Base-by-base conservation (phyloP, 2,113 vertebrate species). In the Cynoglossus semilaevis region DNA sequence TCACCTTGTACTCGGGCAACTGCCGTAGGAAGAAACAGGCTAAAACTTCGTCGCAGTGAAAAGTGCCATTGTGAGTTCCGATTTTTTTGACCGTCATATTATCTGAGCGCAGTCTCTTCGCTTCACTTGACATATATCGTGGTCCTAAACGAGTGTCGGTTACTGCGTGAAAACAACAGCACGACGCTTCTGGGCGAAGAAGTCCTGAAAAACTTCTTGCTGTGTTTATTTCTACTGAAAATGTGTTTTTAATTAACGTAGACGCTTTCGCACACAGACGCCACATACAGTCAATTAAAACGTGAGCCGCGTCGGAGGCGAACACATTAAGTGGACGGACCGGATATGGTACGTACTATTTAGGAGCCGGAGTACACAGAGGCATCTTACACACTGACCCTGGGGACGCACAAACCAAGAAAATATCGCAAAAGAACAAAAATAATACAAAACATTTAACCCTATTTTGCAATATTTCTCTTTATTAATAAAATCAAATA, bases 21-120 rank as follows among this genome's bases (percentile, higher is more conserved):
- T 93, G 94, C 1, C 91, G 92, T 36, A 98, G 91, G 58, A 98
- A 70, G 29, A 88, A 95, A 34, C 96, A 98, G 0, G 96, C 96
- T 63, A 98, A 79, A 1, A 91, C 95, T 42, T 98, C 96, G 34
- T 98, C 96, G 71, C 96, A 98, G 63, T 98, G 96, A 76, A 98
- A 98, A 0, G 89, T 94, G 11, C 96, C 96, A 9, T 93, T 92
- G 71, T 98, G 96, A 2, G 96, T 98, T 1, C 95, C 96, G 42
- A 98, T 96, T 54, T 87, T 91, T 43, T 53, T 80, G 18, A 17
- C 17, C 0, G 77, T 38, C 90, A 92, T 92, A 51, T 73, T 84
- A 7, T 83, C 83, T 0, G 42, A 70, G 58, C 87, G 36, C 13
- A 53, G 42, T 36, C 72, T 80, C 77, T 90, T 89, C 0, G 85